phyloP scores from a whole-genome alignment of 2,797 vertebrate genomes.

The Pseudocheirus occidentalis region DNA sequence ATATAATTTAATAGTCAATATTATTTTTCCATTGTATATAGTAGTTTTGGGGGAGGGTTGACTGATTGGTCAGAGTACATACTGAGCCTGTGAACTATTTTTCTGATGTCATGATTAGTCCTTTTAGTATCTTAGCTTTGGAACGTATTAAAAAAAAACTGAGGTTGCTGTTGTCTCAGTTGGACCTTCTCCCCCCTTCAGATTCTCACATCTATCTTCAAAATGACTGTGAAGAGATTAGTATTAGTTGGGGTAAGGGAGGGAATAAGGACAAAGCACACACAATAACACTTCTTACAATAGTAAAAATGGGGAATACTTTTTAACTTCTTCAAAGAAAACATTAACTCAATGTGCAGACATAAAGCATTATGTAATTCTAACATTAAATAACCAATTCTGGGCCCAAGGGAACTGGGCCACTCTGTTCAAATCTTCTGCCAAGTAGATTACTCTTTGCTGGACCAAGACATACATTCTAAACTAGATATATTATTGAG shows the following conservation, averaged over 20 bases:
- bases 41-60: background rate
- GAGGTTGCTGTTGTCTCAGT: background rate
- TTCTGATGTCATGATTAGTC: no score
- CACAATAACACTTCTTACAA: background rate
- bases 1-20: no score
- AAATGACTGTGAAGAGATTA: background rate
- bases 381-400: background rate
- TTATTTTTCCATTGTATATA: no score
- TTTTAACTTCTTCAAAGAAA: background rate
- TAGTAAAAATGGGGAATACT: background rate
- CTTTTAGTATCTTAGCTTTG: background rate
- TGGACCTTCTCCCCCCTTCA: no score
- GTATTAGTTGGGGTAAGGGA: background rate
- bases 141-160: background rate
- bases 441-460: background rate
- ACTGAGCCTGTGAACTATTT: background rate
- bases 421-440: background rate
- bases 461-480: background rate
- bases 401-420: background rate
- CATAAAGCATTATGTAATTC: background rate
- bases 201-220: background rate
- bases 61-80: background rate
- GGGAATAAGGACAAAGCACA: background rate
- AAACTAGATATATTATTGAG: background rate
- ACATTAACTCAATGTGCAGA: background rate